These are phyloP conservation scores for Galendromus occidentalis DNA, from an alignment of 1,140 invertebrate genomes.

Conservation along the genomic window DNA sequence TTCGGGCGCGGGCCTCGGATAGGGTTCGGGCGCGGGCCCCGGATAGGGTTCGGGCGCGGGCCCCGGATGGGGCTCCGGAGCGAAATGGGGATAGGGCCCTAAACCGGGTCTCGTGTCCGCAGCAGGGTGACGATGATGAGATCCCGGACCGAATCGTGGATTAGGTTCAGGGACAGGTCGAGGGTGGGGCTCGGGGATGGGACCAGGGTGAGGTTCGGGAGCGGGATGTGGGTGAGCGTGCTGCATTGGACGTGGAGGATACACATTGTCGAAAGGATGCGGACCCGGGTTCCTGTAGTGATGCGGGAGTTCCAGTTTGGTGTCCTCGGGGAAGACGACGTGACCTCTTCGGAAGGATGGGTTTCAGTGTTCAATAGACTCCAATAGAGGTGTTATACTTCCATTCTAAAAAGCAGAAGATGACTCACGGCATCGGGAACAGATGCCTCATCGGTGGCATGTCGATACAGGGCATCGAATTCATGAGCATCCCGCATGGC, in stretches of 20 bases:
- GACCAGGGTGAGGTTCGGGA: neutral
- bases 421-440: neutral
- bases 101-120: constrained; percentile 4
- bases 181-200: neutral
- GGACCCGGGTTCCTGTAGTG: neutral
- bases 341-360: neutral
- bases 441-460: neutral
- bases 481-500: neutral
- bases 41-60: constrained; percentile 16
- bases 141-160: neutral
- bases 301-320: neutral
- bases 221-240: neutral
- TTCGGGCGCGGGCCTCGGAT: constrained; percentile 12
- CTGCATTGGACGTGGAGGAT: neutral
- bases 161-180: neutral
- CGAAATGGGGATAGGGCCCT: constrained; percentile 7
- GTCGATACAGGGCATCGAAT: neutral
- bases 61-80: constrained; percentile 1
- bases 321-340: neutral
- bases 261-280: neutral
- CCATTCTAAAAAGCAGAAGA: too few species aligned
- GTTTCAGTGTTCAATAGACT: neutral
- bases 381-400: too few species aligned
- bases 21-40: constrained; percentile 9
- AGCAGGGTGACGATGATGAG: constrained; percentile 4